These are phyloP conservation scores for Punctoribates punctum DNA, from an alignment of 2,888 invertebrate species.

Conservation along the genomic window DNA sequence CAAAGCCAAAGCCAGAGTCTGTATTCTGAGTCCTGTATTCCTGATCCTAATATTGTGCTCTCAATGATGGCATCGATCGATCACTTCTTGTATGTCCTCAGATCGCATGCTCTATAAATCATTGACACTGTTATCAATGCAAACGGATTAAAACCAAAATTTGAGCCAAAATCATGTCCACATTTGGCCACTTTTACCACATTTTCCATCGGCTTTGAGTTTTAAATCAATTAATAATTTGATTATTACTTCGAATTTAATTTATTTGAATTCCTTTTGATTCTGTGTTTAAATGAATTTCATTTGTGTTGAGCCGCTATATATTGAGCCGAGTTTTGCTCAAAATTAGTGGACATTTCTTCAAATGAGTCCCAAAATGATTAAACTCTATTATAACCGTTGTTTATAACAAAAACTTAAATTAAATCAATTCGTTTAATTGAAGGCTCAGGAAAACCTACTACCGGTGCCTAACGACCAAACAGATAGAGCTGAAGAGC, in stretches of 20 bases:
- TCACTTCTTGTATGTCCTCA: constrained; percentile 20
- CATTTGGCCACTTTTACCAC: not conserved
- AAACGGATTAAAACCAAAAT: not conserved
- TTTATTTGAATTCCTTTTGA: too few species aligned
- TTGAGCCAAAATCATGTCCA: constrained; percentile 22
- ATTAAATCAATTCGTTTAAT: not conserved
- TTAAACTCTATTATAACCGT: not conserved
- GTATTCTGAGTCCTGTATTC: not conserved
- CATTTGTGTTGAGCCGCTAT: too few species aligned
- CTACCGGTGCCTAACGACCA: not conserved
- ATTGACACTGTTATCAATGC: constrained; percentile 14
- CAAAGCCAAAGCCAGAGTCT: not conserved
- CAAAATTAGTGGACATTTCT: too few species aligned
- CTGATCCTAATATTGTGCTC: not conserved
- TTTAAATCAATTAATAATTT: not conserved
- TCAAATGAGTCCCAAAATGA: not conserved
- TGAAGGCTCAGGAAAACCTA: constrained; percentile 21
- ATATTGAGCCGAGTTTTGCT: too few species aligned
- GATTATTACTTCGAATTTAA: too few species aligned
- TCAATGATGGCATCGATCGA: constrained; percentile 24
- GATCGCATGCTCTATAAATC: constrained; percentile 33
- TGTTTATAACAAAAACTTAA: not conserved
- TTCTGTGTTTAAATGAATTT: too few species aligned
- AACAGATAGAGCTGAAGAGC: not conserved
- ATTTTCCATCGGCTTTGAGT: not conserved